phyloP scores from a whole-genome alignment of 2,888 invertebrate genomes.

The Xestia xanthographa region DNA sequence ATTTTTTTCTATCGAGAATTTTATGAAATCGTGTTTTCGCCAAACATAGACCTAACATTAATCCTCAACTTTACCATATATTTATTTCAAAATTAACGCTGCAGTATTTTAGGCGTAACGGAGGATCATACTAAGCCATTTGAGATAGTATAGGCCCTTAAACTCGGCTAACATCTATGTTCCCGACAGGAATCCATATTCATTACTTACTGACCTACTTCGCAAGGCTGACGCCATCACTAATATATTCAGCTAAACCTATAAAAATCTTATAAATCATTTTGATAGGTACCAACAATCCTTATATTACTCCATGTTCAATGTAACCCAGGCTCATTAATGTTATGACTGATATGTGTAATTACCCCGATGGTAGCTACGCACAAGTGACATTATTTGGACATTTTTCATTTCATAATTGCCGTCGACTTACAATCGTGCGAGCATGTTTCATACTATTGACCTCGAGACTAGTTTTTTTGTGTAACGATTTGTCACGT shows the following conservation, averaged over 20 bases:
- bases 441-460: slow-evolving; percentile 46
- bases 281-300: slow-evolving; percentile 22
- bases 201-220: slow-evolving; percentile 60
- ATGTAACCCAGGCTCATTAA: background rate
- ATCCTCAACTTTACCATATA: too few species aligned
- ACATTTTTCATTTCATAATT: slow-evolving; percentile 60
- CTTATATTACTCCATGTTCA: background rate
- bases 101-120: too few species aligned
- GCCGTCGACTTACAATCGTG: slow-evolving; percentile 31
- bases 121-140: too few species aligned
- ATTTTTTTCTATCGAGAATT: too few species aligned
- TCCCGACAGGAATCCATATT: slow-evolving; percentile 39
- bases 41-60: too few species aligned
- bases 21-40: too few species aligned
- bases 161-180: slow-evolving; percentile 1
- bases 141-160: too few species aligned
- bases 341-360: slow-evolving; percentile 36
- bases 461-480: slow-evolving; percentile 57
- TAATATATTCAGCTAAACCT: slow-evolving; percentile 31
- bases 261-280: slow-evolving; percentile 30
- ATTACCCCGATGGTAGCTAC: slow-evolving; percentile 39
- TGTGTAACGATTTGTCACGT: slow-evolving; percentile 35
- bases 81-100: too few species aligned
- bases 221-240: slow-evolving; percentile 35
- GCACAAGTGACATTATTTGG: slow-evolving; percentile 23